These are phyloP conservation scores for Meloe dianella DNA, from an alignment of 2,888 invertebrate genomes.

Conservation along the genomic window DNA sequence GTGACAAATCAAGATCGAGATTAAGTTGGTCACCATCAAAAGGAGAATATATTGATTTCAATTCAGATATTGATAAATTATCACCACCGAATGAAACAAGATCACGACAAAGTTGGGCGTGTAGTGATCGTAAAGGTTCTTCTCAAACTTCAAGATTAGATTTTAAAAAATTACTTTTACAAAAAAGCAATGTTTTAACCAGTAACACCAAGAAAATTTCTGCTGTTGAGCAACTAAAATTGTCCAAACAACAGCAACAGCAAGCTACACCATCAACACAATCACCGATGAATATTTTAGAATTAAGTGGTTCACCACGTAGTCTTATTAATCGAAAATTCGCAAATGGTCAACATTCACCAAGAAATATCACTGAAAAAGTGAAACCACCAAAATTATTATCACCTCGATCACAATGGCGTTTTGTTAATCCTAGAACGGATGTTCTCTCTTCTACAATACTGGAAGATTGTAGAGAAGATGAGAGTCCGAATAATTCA, in stretches of 20 bases:
- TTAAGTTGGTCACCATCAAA: slow-evolving; percentile 70
- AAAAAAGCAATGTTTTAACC: slow-evolving; percentile 66
- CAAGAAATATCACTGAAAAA: slow-evolving; percentile 56
- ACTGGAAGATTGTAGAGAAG: slow-evolving; percentile 83
- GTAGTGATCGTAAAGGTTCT: slow-evolving; percentile 68
- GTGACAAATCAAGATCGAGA: slow-evolving; percentile 63
- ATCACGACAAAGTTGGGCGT: slow-evolving; percentile 62
- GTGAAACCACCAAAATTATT: slow-evolving; percentile 64
- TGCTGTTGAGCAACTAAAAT: slow-evolving; percentile 80
- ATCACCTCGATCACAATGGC: slow-evolving; percentile 75
- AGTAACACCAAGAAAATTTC: slow-evolving; percentile 70
- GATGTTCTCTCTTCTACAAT: slow-evolving; percentile 87
- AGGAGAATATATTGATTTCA: slow-evolving; percentile 55
- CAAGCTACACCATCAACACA: slow-evolving; percentile 35
- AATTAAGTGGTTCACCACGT: slow-evolving; percentile 74
- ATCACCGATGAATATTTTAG: slow-evolving; percentile 67
- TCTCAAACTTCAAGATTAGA: slow-evolving; percentile 80
- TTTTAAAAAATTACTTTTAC: slow-evolving; percentile 82
- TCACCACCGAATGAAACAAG: slow-evolving; percentile 54
- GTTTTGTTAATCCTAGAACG: slow-evolving; percentile 76
- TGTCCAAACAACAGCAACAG: slow-evolving; percentile 62
- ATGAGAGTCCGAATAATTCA: slow-evolving; percentile 71
- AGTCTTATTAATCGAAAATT: slow-evolving; percentile 69
- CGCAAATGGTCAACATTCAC: slow-evolving; percentile 63
- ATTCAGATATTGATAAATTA: slow-evolving; percentile 54